A percentile compares a stretch with the other conserved stretches of the same genome.
phyloP scores from a whole-genome alignment of 1,140 invertebrate species.

The Cydia fagiglandana region DNA sequence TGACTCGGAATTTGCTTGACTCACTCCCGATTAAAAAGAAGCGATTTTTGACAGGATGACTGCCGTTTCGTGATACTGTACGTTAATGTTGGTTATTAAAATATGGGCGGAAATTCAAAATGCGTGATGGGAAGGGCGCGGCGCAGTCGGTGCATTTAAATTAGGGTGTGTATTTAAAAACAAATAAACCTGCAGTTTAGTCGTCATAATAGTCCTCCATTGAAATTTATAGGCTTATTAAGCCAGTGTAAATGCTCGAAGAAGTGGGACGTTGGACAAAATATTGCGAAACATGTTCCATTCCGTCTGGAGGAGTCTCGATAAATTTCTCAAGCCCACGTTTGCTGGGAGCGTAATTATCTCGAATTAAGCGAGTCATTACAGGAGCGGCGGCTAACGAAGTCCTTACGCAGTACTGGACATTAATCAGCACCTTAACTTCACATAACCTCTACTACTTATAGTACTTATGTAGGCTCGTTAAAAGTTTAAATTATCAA shows the following conservation, averaged over 20 bases:
- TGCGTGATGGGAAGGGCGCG: conserved; percentile 69
- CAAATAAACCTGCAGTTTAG: conserved; percentile 62
- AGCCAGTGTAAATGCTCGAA: conserved; percentile 50
- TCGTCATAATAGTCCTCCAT: conserved; percentile 49
- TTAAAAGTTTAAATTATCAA: too few species aligned
- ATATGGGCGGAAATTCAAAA: conserved; percentile 70
- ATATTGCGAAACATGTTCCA: conserved; percentile 41
- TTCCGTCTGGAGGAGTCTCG: conserved; percentile 41
- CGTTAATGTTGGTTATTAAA: conserved; percentile 66
- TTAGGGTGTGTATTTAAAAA: conserved; percentile 59
- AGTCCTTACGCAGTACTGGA: conserved; percentile 43
- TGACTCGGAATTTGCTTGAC: conserved; percentile 51
- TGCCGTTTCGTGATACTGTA: conserved; percentile 64
- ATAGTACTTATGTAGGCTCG: too few species aligned
- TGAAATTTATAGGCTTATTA: conserved; percentile 58
- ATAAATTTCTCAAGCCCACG: conserved; percentile 59
- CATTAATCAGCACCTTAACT: conserved; percentile 9
- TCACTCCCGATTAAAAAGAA: conserved; percentile 69
- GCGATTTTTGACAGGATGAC: conserved; percentile 69
- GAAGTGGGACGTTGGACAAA: conserved; percentile 42
- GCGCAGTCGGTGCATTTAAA: conserved; percentile 64
- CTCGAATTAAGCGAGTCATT: conserved; percentile 61
- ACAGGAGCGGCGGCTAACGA: conserved; percentile 60
- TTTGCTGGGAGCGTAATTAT: conserved; percentile 51
- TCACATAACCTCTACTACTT: background rate